phyloP scores from a whole-genome alignment of 2,888 invertebrate species.

The Actias luna region DNA sequence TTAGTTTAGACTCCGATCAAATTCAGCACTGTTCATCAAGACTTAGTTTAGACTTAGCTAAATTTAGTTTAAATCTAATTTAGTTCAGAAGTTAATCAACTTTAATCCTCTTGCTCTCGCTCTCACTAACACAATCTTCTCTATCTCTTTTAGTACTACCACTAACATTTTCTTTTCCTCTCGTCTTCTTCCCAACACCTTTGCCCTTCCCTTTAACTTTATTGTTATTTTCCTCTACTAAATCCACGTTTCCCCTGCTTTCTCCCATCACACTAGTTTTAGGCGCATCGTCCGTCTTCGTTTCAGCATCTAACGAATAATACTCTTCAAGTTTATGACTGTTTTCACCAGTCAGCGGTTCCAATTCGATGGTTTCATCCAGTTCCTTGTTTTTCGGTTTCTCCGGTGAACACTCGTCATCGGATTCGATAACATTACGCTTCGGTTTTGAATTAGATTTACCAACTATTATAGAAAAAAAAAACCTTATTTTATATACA shows the following conservation, averaged over 20 bases:
- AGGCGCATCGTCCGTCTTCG: not conserved
- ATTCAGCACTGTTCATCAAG: too few species aligned
- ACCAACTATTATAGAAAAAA: slow-evolving; percentile 34
- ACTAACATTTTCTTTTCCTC: slow-evolving; percentile 45
- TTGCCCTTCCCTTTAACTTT: slow-evolving; percentile 41
- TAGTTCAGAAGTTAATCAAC: too few species aligned
- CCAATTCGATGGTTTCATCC: slow-evolving; percentile 56
- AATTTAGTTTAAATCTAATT: too few species aligned
- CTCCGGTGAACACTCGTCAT: slow-evolving; percentile 31
- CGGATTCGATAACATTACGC: slow-evolving; percentile 55
- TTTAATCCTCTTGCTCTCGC: slow-evolving; percentile 49
- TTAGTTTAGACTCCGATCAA: too few species aligned
- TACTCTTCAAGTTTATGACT: slow-evolving; percentile 71
- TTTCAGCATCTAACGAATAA: slow-evolving; percentile 32
- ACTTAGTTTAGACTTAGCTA: too few species aligned
- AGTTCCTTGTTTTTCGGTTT: slow-evolving; percentile 51
- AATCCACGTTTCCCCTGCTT: not conserved
- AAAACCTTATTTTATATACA: not conserved
- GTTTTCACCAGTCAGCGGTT: slow-evolving; percentile 57
- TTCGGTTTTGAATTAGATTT: slow-evolving; percentile 45
- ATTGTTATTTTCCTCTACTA: slow-evolving; percentile 1
- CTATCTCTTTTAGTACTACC: slow-evolving; percentile 40
- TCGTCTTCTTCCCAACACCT: slow-evolving; percentile 46
- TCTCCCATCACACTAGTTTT: not conserved
- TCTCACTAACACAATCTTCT: slow-evolving; percentile 38